Conservation (phyloP, 2,888 invertebrate genomes). For the Drosophila neoperkinsi region DNA sequence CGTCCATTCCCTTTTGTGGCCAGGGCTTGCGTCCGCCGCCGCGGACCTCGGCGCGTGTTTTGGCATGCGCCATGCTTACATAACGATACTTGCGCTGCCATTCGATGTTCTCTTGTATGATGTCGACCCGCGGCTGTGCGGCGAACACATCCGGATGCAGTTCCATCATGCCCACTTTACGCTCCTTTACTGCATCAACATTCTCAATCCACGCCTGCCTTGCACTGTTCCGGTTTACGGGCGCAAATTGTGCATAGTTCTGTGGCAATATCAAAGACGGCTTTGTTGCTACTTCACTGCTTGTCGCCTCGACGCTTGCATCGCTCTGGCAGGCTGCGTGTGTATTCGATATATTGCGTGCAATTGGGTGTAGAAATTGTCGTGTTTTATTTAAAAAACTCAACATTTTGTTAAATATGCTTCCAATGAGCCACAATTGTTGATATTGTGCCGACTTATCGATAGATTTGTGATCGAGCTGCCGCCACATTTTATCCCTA, state of each 20-base stretch:
- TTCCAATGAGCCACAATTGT: conserved; percentile 23
- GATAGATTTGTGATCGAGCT: conserved; percentile 10
- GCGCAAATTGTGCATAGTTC: conserved; percentile 60
- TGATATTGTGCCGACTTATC: conserved; percentile 26
- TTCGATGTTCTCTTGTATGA: conserved; percentile 92
- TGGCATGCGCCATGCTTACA: conserved; percentile 92
- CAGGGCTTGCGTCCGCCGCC: conserved; percentile 98
- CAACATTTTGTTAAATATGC: conserved; percentile 67
- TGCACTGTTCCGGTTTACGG: conserved; percentile 65
- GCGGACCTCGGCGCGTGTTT: conserved; percentile 92
- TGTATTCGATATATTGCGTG: conserved; percentile 55
- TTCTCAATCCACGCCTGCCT: conserved; percentile 96
- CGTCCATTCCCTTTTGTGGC: conserved; percentile 98
- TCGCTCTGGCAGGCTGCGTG: conserved; percentile 30
- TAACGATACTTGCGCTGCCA: conserved; percentile 94
- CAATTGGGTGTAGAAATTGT: conserved; percentile 55
- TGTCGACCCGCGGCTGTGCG: conserved; percentile 92
- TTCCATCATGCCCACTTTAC: conserved; percentile 93
- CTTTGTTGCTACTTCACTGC: not conserved
- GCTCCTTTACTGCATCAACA: conserved; percentile 90
- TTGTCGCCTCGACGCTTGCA: conserved; percentile 18
- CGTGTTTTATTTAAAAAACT: conserved; percentile 77
- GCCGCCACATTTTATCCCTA: conserved; percentile 14
- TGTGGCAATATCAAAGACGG: conserved; percentile 75
- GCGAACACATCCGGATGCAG: conserved; percentile 96